Evolutionary conservation across 2,113 vertebrate species (phyloP).

Genomic region (Lontra canadensis): DNA sequence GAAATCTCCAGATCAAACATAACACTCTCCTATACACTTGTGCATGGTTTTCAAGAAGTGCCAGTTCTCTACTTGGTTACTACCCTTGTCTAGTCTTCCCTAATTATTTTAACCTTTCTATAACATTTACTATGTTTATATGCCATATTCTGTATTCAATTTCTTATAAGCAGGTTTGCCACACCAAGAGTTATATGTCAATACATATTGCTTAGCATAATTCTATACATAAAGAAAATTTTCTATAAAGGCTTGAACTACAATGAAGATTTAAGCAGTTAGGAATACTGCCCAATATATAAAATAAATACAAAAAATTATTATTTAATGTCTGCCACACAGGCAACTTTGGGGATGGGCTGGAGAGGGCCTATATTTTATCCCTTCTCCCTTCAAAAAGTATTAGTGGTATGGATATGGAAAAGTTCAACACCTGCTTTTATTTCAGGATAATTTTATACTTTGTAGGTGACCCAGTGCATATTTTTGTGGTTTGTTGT

Average conservation of each 20-base stretch:
- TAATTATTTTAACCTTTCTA: background rate
- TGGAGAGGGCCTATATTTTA: background rate
- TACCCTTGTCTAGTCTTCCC: background rate
- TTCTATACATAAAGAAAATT: background rate
- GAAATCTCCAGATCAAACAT: background rate
- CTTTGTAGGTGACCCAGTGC: background rate
- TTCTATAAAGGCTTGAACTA: background rate
- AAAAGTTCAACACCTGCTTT: background rate
- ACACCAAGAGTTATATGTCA: background rate
- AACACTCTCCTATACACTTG: background rate
- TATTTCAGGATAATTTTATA: slow-evolving; percentile 46
- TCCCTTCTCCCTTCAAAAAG: background rate
- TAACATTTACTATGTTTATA: background rate
- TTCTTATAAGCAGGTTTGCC: background rate
- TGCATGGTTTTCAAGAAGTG: background rate
- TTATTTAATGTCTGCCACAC: background rate
- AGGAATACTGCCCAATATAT: background rate
- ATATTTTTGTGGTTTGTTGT: slow-evolving; percentile 34
- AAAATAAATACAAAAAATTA: slow-evolving; percentile 29
- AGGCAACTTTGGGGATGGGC: background rate
- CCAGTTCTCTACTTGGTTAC: background rate
- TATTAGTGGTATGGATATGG: background rate
- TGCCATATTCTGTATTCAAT: background rate
- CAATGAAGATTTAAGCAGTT: background rate
- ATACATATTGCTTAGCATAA: background rate